phyloP scores from a whole-genome alignment of 2,797 vertebrate genomes.

The Manis pentadactyla region DNA sequence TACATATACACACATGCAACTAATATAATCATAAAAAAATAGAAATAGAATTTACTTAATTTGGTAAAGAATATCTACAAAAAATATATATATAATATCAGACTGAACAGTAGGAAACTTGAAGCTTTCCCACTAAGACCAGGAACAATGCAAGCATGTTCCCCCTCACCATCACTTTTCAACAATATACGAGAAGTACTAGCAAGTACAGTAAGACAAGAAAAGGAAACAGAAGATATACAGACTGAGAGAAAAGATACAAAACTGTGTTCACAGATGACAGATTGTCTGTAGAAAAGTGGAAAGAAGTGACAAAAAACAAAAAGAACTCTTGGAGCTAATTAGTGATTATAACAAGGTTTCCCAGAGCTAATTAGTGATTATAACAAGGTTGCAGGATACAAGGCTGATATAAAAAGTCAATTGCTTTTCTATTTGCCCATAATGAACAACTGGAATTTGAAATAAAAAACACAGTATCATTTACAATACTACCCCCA shows the following conservation, averaged over 20 bases:
- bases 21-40: background rate
- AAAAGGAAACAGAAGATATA: background rate
- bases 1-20: background rate
- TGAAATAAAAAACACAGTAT: background rate
- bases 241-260: background rate
- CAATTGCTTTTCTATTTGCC: background rate
- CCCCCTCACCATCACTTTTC: background rate
- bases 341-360: background rate
- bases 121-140: background rate
- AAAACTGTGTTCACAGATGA: background rate
- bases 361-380: background rate
- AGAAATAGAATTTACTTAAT: background rate
- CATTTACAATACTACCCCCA: background rate
- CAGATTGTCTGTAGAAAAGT: background rate
- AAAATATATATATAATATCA: background rate
- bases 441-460: background rate
- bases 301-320: background rate
- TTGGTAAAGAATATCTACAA: background rate
- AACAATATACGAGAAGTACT: background rate
- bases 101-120: background rate
- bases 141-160: background rate
- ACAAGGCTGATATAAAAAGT: background rate
- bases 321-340: background rate
- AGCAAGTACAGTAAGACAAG: background rate
- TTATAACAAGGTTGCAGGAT: background rate